A percentile compares a stretch with the other conserved stretches of the same genome.
Evolutionary conservation across 2,113 vertebrate species (phyloP).

Genomic region (Nibea albiflora): DNA sequence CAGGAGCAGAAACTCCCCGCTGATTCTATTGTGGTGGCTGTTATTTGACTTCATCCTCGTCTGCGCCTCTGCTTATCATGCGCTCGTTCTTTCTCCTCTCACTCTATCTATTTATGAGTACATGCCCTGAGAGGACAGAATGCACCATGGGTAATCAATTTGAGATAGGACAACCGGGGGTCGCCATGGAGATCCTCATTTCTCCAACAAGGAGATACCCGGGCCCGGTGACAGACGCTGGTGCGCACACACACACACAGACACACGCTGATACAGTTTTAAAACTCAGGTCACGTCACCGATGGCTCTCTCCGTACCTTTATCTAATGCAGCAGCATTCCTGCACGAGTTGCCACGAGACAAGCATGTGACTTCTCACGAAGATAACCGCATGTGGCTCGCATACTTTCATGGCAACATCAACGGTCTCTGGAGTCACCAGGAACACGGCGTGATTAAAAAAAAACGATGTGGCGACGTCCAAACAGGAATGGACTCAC

Average conservation of each 20-base stretch:
- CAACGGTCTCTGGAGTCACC: neutral
- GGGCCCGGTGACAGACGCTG: neutral
- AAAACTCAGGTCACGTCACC: slow-evolving; percentile 12
- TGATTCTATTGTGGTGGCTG: neutral
- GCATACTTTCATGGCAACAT: neutral
- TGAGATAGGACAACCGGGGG: slow-evolving; percentile 25
- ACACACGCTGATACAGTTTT: slow-evolving; percentile 6
- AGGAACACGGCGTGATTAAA: neutral
- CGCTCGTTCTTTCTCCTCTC: neutral
- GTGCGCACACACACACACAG: neutral
- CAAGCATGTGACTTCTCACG: neutral
- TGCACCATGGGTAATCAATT: slow-evolving; percentile 52
- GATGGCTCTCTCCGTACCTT: slow-evolving; percentile 9
- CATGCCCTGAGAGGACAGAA: slow-evolving; percentile 36
- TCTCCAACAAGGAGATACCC: neutral
- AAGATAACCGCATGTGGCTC: neutral
- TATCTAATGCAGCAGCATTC: slow-evolving; percentile 24
- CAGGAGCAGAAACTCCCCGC: neutral
- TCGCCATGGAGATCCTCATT: slow-evolving; percentile 49
- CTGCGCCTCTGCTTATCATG: neutral
- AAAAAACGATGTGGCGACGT: neutral
- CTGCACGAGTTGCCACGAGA: neutral
- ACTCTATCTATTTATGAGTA: slow-evolving; percentile 31
- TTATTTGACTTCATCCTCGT: neutral
- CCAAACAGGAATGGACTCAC: neutral